Evolutionary conservation across 1,140 invertebrate genomes (phyloP).

Genomic region (Antheraea mylitta): DNA sequence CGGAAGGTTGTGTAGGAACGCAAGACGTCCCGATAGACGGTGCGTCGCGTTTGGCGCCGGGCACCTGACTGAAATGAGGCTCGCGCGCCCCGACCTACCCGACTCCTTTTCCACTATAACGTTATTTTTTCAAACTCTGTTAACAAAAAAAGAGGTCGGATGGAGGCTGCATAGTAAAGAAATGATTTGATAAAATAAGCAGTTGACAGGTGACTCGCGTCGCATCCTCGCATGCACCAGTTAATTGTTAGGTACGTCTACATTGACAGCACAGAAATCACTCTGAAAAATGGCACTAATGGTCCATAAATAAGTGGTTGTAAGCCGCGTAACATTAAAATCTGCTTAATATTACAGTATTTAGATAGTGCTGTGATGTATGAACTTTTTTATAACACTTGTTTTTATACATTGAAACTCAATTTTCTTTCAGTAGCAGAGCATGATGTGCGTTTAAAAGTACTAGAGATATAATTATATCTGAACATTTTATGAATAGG

Average conservation of each 20-base stretch:
- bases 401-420: too few species aligned
- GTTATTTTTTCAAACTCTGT: conserved; percentile 68
- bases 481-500: neutral
- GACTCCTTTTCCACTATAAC: conserved; percentile 58
- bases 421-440: neutral
- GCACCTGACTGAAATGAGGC: conserved; percentile 71
- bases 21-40: conserved; percentile 27
- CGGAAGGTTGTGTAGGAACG: conserved; percentile 41
- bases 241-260: conserved; percentile 66
- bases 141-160: conserved; percentile 67
- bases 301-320: conserved; percentile 61
- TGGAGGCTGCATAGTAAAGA: conserved; percentile 71
- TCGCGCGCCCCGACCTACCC: conserved; percentile 74
- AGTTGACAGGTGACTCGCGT: conserved; percentile 74
- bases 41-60: conserved; percentile 65
- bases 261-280: conserved; percentile 43
- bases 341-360: conserved; percentile 38
- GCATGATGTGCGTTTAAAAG: neutral
- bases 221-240: conserved; percentile 54
- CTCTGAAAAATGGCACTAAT: conserved; percentile 72
- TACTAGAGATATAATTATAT: neutral
- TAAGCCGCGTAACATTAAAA: conserved; percentile 52
- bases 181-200: conserved; percentile 76
- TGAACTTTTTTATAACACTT: conserved; percentile 27
- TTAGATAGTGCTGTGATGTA: conserved; percentile 25